Base-by-base conservation (phyloP, 2,888 invertebrate genomes). In the Abscondita cerata region DNA sequence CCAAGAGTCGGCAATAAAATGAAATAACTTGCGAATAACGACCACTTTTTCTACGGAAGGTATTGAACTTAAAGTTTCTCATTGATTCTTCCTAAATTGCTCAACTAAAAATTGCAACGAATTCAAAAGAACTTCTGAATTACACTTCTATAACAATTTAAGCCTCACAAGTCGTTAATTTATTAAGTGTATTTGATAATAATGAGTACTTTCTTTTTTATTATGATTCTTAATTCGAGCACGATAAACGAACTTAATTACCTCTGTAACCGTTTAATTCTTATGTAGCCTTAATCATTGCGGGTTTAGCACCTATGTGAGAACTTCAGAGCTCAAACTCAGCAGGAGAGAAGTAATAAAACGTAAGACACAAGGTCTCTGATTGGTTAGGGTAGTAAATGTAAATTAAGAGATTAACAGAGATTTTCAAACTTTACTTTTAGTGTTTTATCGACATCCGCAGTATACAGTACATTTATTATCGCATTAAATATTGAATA, bases 1-100 rank as follows among this genome's bases (percentile, higher is more conserved):
- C 58, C 51, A 52, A 33, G 52, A 51, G 52, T 58, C 40, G 46
- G 55, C 15, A 55, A 46, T 55, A 55, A 55, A 47, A 55, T 33
- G 46, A 33, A 55, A 55, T 55, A 55, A 55, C 48, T 55, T 47
- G 13, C 19, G 25, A 47, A 55, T 55, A 55, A 55, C 55, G 47
- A 55, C 55, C 15, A 38, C n/a, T 48, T 48, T 38, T 48, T 19
- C 12, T 13, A 48, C 44, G 44, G 18, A 44, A 19, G 19, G 11
- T 44, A 44, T 44, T 18, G 44, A 44, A 15, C 18, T 44, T 44
- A 5, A 9, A 36, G 11, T 19, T 19, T 44, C 19, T 18, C 25
- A 25, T 4, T 4, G 25, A 25, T 25, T 25, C 25, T 25, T 25
- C n/a, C 25, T 25, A 25, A 25, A 25, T 25, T 25, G 25, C 25